Conservation (phyloP, 2,113 vertebrate genomes). For the Vicugna pacos region DNA sequence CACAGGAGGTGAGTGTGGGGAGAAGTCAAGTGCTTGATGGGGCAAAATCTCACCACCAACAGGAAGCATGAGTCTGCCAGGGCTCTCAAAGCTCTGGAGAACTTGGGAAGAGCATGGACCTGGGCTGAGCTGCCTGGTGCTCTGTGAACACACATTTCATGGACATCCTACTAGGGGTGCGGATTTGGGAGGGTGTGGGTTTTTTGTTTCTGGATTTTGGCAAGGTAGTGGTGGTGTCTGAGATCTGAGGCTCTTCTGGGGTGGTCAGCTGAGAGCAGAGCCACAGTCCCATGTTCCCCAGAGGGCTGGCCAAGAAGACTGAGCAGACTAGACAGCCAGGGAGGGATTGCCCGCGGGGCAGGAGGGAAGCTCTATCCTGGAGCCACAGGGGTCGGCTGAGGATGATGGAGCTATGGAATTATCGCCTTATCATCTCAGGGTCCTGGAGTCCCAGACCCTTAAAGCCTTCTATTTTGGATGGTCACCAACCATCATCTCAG, state of each 20-base stretch:
- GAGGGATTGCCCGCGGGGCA: background rate
- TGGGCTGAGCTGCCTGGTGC: too few relatives aligned
- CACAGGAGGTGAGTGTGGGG: background rate
- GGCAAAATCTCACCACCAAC: background rate
- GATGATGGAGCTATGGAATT: background rate
- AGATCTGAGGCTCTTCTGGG: background rate
- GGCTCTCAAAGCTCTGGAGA: background rate
- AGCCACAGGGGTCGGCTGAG: background rate
- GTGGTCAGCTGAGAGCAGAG: background rate
- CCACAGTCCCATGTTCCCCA: background rate
- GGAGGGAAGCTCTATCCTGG: background rate
- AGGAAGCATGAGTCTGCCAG: background rate
- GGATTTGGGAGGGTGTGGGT: background rate
- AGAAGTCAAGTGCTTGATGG: background rate
- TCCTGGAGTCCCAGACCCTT: background rate
- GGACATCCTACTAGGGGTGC: rapidly evolving
- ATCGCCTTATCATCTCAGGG: rapidly evolving
- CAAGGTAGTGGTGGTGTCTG: background rate
- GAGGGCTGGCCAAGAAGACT: background rate
- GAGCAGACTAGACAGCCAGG: background rate
- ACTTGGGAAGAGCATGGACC: background rate
- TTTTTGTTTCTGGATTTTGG: background rate
- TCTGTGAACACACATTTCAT: rapidly evolving
- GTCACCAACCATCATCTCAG: background rate
- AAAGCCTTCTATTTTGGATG: background rate